Evolutionary conservation across 2,797 vertebrate species (phyloP), one percentile per base, ranked within the genome.

Genomic region (Psittacula derbiana): DNA sequence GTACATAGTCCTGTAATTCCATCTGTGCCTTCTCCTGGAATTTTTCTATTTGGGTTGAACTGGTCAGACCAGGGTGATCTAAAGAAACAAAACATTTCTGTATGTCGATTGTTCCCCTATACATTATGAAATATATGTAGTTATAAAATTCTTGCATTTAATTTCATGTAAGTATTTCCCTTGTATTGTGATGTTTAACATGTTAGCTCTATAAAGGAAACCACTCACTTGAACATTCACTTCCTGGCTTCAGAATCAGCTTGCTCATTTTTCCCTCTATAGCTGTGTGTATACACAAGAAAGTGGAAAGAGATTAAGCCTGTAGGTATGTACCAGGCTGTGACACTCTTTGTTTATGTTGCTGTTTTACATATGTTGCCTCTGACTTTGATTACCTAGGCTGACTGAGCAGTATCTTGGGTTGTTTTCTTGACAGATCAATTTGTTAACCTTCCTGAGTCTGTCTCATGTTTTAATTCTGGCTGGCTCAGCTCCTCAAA

Each of bases 1-100:
- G 99, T 66, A 99, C 99, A 49, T 99, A 99, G 97, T 99, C 99
- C 98, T 99, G 99, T 91, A 99, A 97, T 97, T 99, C 99, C 99
- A 99, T 99, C 97, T 99, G 98, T 31, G 99, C 99, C 97, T 99
- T 99, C 96, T 99, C 99, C 97, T 99, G 99, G 96, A 99, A 99
- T 96, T 99, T 99, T 97, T 99, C 99, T 91, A 99, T 99, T 97
- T 99, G 99, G 67, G 98, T 98, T 73, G 98, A 98, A 98, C 98
- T 98, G 92, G 98, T 98, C 95, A 99, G 98, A 88, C 99, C 99
- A 74, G 99, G 99, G 95, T 99, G 99, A 98, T 99, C 99, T 99
- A 98, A 90, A 97, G 93, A 93, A 92, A 97, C 92, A 96, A 96
- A 96, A 95, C 85, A 83, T 93, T 94, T 87, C 78, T 72, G 40